These are phyloP conservation scores for Maniola hyperantus DNA, from an alignment of 2,888 invertebrate genomes.

Conservation along the genomic window DNA sequence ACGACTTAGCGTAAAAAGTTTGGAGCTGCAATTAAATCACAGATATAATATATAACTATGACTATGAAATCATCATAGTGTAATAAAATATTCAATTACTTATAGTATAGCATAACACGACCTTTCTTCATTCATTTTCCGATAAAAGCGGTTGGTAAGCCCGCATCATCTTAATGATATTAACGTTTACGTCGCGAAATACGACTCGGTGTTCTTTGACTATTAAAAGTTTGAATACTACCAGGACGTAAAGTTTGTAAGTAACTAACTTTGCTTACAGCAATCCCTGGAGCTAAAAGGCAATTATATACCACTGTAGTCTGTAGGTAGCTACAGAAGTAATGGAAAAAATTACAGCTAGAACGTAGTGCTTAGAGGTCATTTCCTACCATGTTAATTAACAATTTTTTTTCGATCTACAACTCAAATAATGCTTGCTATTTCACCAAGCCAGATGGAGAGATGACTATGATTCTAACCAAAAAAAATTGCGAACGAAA, in stretches of 20 bases:
- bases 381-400: too few species aligned
- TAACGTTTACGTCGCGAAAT: neutral
- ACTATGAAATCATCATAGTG: neutral
- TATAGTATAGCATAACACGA: neutral
- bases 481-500: too few species aligned
- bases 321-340: neutral
- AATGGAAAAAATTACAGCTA: slow-evolving; percentile 2
- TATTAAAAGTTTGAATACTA: slow-evolving; percentile 7
- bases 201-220: neutral
- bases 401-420: too few species aligned
- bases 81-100: neutral
- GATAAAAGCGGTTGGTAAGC: neutral
- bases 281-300: neutral
- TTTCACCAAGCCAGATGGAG: too few species aligned
- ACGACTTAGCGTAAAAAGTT: neutral
- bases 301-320: too few species aligned
- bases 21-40: neutral
- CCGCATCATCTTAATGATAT: slow-evolving; percentile 3
- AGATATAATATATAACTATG: too few species aligned
- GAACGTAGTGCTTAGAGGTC: neutral
- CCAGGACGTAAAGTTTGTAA: slow-evolving; percentile 4
- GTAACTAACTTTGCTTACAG: slow-evolving; percentile 6
- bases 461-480: too few species aligned
- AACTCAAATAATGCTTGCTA: too few species aligned
- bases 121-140: neutral